Conservation (phyloP, 2,888 invertebrate species). For the Calliphora vomitoria region DNA sequence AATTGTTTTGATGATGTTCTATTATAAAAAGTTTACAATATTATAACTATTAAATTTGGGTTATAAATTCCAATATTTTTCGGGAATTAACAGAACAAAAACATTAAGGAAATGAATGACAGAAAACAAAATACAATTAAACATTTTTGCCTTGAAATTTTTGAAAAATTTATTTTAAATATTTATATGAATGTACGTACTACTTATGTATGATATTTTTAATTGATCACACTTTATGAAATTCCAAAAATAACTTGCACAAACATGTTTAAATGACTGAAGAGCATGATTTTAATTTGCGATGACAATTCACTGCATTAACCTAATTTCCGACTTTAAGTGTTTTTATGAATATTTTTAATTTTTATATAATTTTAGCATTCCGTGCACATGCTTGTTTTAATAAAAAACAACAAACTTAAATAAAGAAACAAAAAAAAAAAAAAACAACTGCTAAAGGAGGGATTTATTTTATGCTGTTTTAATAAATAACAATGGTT, state of each 20-base stretch:
- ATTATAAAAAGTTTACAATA: too few relatives aligned
- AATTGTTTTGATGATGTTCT: too few relatives aligned
- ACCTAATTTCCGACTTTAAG: constrained; percentile 61
- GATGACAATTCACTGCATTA: constrained; percentile 60
- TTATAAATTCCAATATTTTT: too few relatives aligned
- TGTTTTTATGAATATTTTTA: constrained; percentile 17
- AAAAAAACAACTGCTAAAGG: background rate
- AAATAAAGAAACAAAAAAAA: background rate
- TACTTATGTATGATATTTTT: background rate
- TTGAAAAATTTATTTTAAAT: background rate
- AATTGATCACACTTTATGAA: constrained; percentile 14
- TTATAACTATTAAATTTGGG: too few relatives aligned
- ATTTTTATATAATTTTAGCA: constrained; percentile 34
- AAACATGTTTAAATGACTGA: background rate
- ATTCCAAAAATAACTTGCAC: constrained; percentile 33
- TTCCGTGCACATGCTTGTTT: constrained; percentile 42
- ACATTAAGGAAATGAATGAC: too few relatives aligned
- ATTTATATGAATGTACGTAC: background rate
- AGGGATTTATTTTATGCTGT: constrained; percentile 9
- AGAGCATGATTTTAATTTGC: constrained; percentile 54
- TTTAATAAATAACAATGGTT: constrained; percentile 48
- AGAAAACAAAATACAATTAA: too few relatives aligned
- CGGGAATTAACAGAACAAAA: too few relatives aligned
- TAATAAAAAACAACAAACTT: background rate
- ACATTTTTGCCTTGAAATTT: constrained; percentile 17